Evolutionary conservation across 2,888 invertebrate species (phyloP).

Genomic region (Piscicola geometra): DNA sequence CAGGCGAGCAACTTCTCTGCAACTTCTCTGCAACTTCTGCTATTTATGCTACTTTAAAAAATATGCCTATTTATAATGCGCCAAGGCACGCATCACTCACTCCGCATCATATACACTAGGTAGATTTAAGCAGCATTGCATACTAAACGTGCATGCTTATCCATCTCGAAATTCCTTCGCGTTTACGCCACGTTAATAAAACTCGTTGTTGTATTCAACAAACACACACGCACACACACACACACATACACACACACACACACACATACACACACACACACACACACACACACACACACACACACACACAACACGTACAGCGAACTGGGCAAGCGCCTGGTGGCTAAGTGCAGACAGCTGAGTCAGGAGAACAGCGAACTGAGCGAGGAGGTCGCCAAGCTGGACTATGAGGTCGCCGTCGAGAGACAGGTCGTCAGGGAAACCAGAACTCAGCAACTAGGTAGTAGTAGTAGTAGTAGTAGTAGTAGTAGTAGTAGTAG

Average conservation of each 20-base stretch:
- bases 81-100: too few relatives aligned
- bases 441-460: conserved; percentile 90
- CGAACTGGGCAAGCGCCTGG: conserved; percentile 91
- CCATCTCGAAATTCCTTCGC: too few relatives aligned
- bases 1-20: too few relatives aligned
- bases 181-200: too few relatives aligned
- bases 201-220: too few relatives aligned
- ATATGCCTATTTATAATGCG: too few relatives aligned
- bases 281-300: conserved; percentile 95
- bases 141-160: too few relatives aligned
- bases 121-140: too few relatives aligned
- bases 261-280: conserved; percentile 89
- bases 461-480: conserved; percentile 57
- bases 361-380: conserved; percentile 96
- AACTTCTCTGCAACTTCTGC: too few relatives aligned
- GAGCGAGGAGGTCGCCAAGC: conserved; percentile 85
- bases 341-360: conserved; percentile 90
- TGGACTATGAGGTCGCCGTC: conserved; percentile 88
- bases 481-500: conserved; percentile 3
- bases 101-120: too few relatives aligned
- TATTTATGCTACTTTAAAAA: too few relatives aligned
- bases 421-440: conserved; percentile 93
- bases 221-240: not conserved
- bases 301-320: conserved; percentile 90
- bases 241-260: conserved; percentile 67